Base-by-base conservation (phyloP, 2,888 invertebrate genomes). In the Agriopis leucophaearia region DNA sequence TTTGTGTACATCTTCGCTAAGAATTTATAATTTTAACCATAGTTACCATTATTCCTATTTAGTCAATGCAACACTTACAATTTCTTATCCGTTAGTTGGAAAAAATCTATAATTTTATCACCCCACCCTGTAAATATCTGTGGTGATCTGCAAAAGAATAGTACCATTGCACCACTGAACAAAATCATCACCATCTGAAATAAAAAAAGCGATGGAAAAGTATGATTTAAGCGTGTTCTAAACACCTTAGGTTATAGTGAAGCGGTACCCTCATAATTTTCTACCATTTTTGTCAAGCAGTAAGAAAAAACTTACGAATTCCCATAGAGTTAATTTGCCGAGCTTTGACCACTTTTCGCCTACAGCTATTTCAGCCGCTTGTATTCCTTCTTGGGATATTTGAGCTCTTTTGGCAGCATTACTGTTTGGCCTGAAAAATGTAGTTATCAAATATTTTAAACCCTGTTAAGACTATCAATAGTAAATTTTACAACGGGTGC, bases 341-440 rank as follows among this genome's bases (percentile, higher is more conserved):
- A 91, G 69, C 16, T 77, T 73, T 13, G 75, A 75, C 78, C 82
- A 86, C 18, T 83, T 78, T 52, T 81, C 76, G 5, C 80, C 70
- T 0, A 91, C 85, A 5, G 79, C 69, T 3, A 70, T 50, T 74
- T 85, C 85, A 0, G 88, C 88, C 13, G 87, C 87, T 51, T 77
- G 64, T 8, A 81, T 76, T 6, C 86, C 91, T 48, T 73, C 75
- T n/a, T 74, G 82, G 85, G 87, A 90, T 90, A 95, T 90, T 67
- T 92, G 87, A 0, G 95, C 89, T 8, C 86, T 90, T 72, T 91
- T 91, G 0, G 96, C 95, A 70, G 94, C 95, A 71, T 91, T 81
- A 81, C 96, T 96, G 0, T 94, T 92, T 10, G 95, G 95, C 63
- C 96, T 94, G 59, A 65, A 54, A 35, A 44, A 48, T 36, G 12